phyloP scores from a whole-genome alignment of 2,888 invertebrate species.

The Masnerella sp. region DNA sequence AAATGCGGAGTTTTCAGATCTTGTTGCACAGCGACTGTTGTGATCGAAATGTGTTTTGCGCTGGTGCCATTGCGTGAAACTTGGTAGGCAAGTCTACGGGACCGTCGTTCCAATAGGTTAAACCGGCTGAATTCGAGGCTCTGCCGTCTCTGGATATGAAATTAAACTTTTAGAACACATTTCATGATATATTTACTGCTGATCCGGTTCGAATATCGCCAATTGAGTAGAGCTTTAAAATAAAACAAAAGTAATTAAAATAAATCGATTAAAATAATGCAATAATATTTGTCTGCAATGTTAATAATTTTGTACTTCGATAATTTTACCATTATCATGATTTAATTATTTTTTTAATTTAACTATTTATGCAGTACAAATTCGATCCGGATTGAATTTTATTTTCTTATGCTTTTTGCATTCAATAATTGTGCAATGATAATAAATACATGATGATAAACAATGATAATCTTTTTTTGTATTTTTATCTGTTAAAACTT shows the following conservation, averaged over 20 bases:
- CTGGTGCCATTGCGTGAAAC: conserved; percentile 66
- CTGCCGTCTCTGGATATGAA: conserved; percentile 61
- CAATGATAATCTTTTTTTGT: conserved; percentile 5
- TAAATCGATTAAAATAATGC: not conserved
- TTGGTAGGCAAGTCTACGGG: conserved; percentile 65
- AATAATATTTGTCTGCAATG: not conserved
- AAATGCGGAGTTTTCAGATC: conserved; percentile 64
- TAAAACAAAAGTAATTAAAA: no score
- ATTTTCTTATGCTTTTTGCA: no score
- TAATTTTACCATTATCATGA: no score
- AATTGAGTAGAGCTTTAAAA: no score
- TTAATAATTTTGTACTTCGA: not conserved
- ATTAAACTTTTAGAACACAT: conserved; percentile 47
- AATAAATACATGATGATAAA: no score
- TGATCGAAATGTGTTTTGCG: conserved; percentile 66
- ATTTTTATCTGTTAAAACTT: conserved; percentile 1
- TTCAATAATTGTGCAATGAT: no score
- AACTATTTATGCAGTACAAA: no score
- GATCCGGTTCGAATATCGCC: conserved; percentile 35
- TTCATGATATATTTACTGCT: not conserved
- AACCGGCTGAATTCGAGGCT: conserved; percentile 60
- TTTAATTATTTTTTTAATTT: no score
- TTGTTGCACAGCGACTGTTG: conserved; percentile 68
- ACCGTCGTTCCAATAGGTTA: conserved; percentile 62
- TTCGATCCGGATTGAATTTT: no score